phyloP scores from a whole-genome alignment of 1,140 invertebrate species.

The Drosophila tsacasi region DNA sequence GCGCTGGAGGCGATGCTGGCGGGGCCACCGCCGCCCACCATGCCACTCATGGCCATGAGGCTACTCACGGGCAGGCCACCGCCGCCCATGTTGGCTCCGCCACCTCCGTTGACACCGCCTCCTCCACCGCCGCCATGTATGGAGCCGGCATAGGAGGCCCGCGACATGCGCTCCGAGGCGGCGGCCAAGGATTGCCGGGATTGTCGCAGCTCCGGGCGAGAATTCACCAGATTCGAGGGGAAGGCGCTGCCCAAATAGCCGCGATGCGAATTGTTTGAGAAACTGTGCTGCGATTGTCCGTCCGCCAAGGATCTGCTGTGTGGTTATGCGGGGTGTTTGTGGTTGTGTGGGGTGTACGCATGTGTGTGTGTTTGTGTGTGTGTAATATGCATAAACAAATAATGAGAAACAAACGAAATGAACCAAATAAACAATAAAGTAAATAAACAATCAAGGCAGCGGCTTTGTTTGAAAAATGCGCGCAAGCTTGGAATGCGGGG shows the following conservation, averaged over 20 bases:
- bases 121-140: constrained; percentile 86
- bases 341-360: not conserved
- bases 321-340: constrained; percentile 11
- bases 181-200: constrained; percentile 92
- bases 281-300: constrained; percentile 94
- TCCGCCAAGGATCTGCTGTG: constrained; percentile 89
- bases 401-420: constrained; percentile 63
- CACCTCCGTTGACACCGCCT: constrained; percentile 53
- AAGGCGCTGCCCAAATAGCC: constrained; percentile 90
- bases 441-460: constrained; percentile 32
- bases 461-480: constrained; percentile 36
- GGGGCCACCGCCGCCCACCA: constrained; percentile 78
- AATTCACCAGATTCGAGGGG: constrained; percentile 91
- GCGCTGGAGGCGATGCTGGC: constrained; percentile 88
- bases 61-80: constrained; percentile 50
- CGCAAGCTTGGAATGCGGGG: constrained; percentile 32
- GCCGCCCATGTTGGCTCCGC: constrained; percentile 65
- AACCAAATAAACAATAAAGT: constrained; percentile 48
- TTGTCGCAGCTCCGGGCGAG: constrained; percentile 92
- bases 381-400: constrained; percentile 47
- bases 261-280: constrained; percentile 91
- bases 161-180: constrained; percentile 91
- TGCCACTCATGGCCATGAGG: constrained; percentile 70
- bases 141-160: constrained; percentile 88
- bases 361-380: constrained; percentile 2